Conservation (phyloP, 2,797 vertebrate genomes). For the Leuciscus waleckii region DNA sequence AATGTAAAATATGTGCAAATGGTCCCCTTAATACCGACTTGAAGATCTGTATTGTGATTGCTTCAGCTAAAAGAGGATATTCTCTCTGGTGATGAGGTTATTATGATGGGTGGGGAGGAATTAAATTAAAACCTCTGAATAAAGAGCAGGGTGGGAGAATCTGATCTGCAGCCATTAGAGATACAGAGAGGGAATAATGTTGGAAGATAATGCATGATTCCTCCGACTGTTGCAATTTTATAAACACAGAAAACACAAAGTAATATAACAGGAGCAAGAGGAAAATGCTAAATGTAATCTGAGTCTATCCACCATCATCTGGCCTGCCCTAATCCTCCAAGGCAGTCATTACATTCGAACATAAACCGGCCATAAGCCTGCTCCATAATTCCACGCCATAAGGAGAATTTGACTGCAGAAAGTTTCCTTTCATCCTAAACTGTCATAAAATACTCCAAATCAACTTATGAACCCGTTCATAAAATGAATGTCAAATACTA, state of each 20-base stretch:
- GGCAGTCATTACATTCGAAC: slow-evolving; percentile 55
- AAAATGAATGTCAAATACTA: not conserved
- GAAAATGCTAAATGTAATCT: slow-evolving; percentile 55
- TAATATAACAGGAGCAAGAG: slow-evolving; percentile 8
- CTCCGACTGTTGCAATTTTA: slow-evolving; percentile 1
- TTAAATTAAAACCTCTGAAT: slow-evolving; percentile 45
- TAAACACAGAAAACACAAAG: slow-evolving; percentile 39
- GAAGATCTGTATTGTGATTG: slow-evolving; percentile 19
- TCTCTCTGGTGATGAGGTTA: slow-evolving; percentile 22
- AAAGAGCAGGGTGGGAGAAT: slow-evolving; percentile 5
- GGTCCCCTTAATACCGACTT: not conserved
- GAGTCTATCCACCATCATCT: slow-evolving; percentile 55
- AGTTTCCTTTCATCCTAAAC: slow-evolving; percentile 26
- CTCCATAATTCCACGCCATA: slow-evolving; percentile 22
- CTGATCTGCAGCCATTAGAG: slow-evolving; percentile 32
- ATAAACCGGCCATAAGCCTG: slow-evolving; percentile 51
- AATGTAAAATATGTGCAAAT: slow-evolving; percentile 11
- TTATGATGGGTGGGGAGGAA: slow-evolving; percentile 32
- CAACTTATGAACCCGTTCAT: not conserved
- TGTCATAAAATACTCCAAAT: not conserved
- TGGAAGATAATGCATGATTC: not conserved
- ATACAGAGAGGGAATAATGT: slow-evolving; percentile 5
- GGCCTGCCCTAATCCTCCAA: slow-evolving; percentile 58
- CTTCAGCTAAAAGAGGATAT: slow-evolving; percentile 25
- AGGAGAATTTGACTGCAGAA: slow-evolving; percentile 26